Conservation (phyloP, 92 coral and sea anemone species). For the Paramuricea clavata region DNA sequence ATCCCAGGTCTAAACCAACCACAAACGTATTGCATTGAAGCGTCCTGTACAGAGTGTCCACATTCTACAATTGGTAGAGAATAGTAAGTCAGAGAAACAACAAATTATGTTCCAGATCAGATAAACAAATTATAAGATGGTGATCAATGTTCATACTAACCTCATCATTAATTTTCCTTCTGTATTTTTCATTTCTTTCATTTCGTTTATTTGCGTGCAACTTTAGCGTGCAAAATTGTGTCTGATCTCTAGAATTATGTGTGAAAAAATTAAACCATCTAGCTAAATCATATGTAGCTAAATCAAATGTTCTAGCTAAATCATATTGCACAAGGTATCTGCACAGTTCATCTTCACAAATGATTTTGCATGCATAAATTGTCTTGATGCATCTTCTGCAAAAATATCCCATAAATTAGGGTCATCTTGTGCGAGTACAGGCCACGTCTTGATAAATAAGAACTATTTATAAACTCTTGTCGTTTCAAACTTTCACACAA, state of each 20-base stretch:
- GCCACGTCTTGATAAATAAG: no score
- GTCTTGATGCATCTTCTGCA: no score
- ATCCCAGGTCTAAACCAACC: slow-evolving; percentile 83
- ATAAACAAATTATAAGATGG: no score
- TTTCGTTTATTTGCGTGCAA: slow-evolving; percentile 96
- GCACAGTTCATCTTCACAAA: no score
- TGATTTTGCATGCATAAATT: no score
- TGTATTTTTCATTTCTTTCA: slow-evolving; percentile 88
- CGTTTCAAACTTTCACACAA: background rate
- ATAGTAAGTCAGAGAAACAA: no score
- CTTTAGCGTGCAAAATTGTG: slow-evolving; percentile 76
- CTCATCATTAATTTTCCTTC: slow-evolving; percentile 85
- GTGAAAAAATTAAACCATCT: background rate
- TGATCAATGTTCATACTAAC: slow-evolving; percentile 53
- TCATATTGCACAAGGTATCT: no score
- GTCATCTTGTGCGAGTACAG: no score
- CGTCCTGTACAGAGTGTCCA: slow-evolving; percentile 76
- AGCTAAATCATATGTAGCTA: background rate
- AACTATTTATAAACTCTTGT: background rate
- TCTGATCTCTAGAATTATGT: slow-evolving; percentile 75
- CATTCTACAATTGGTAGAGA: slow-evolving; percentile 69
- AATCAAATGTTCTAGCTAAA: no score
- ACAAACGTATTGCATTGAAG: slow-evolving; percentile 86
- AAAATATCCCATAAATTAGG: no score
- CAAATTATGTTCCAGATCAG: background rate